phyloP scores from a whole-genome alignment of 2,797 vertebrate genomes.

The Onychomys leucogaster region DNA sequence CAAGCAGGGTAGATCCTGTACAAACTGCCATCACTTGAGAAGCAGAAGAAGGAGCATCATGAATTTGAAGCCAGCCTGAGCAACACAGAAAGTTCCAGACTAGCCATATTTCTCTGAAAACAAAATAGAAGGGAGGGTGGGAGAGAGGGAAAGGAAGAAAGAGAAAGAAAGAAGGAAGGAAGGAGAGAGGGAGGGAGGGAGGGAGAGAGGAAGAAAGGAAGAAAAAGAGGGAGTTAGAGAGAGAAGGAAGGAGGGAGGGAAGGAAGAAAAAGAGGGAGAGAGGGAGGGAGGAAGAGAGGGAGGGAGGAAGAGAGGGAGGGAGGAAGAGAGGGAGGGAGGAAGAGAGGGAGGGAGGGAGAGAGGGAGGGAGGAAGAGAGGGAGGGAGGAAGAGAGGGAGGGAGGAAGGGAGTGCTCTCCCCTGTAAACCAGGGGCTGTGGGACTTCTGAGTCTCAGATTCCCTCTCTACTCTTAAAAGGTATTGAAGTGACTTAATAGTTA shows the following conservation, averaged over 20 bases:
- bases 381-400: no score
- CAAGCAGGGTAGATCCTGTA: background rate
- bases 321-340: no score
- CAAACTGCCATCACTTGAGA: background rate
- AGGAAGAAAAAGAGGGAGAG: no score
- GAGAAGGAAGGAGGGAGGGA: no score
- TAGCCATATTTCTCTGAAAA: background rate
- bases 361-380: no score
- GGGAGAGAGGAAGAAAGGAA: no score
- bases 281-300: no score
- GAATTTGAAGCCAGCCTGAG: background rate
- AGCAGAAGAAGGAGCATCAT: background rate
- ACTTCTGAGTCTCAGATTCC: background rate
- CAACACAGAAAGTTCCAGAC: background rate
- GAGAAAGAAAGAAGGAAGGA: background rate
- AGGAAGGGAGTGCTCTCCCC: fast-evolving
- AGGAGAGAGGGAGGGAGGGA: background rate
- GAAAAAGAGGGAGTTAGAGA: no score
- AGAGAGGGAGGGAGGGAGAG: no score
- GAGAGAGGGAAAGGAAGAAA: no score
- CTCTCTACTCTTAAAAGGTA: conserved; percentile 6
- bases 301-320: no score
- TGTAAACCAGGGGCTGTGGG: background rate
- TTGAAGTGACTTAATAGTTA: background rate
- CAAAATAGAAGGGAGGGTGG: background rate